These are phyloP conservation scores for Odontesthes bonariensis DNA, from an alignment of 2,113 vertebrate genomes.

Conservation along the genomic window DNA sequence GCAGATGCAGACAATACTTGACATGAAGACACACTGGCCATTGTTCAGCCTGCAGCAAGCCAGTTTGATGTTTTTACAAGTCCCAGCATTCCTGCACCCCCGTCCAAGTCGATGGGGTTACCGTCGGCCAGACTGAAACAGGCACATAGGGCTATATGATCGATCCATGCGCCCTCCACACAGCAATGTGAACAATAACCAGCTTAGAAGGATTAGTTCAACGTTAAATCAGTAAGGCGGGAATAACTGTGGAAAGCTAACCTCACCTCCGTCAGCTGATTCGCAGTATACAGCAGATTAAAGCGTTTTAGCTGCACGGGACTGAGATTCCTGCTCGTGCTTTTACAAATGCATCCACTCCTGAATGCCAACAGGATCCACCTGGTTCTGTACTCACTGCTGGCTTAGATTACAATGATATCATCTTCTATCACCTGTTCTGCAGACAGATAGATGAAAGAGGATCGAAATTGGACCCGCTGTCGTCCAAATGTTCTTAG, in stretches of 20 bases:
- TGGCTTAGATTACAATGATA: too few relatives aligned
- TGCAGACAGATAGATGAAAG: too few relatives aligned
- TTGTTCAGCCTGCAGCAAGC: slow-evolving; percentile 58
- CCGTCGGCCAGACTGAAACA: slow-evolving; percentile 25
- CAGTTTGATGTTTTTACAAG: slow-evolving; percentile 56
- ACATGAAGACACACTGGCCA: slow-evolving; percentile 45
- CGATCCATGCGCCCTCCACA: slow-evolving; percentile 21
- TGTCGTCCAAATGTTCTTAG: too few relatives aligned
- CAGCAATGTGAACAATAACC: slow-evolving; percentile 36
- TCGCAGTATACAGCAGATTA: slow-evolving; percentile 60
- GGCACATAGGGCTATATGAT: slow-evolving; percentile 19
- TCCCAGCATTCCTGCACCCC: slow-evolving; percentile 55
- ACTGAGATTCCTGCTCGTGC: slow-evolving; percentile 58
- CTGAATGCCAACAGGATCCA: neutral
- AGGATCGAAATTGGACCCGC: neutral
- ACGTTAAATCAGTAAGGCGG: slow-evolving; percentile 17
- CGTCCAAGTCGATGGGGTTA: slow-evolving; percentile 35
- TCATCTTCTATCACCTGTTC: too few relatives aligned
- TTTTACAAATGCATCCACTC: slow-evolving; percentile 20
- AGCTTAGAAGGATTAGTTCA: slow-evolving; percentile 45
- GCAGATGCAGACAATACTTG: slow-evolving; percentile 27
- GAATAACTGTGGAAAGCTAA: slow-evolving; percentile 25
- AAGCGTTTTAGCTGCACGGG: slow-evolving; percentile 33
- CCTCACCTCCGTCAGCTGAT: slow-evolving; percentile 67
- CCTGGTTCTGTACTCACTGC: neutral